Base-by-base conservation (phyloP, 2,113 vertebrate species). In the Alouatta palliata region DNA sequence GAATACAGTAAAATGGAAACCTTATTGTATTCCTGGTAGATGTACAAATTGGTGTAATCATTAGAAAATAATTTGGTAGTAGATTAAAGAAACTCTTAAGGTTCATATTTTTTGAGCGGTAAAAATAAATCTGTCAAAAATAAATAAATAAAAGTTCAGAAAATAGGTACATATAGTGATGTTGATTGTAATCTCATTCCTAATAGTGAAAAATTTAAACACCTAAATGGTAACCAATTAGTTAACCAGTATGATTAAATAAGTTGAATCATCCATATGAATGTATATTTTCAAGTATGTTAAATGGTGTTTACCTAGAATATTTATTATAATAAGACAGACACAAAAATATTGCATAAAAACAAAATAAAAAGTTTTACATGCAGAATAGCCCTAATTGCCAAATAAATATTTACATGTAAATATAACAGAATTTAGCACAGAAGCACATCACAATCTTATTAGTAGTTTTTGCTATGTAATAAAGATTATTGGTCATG, bases 291-390 rank as follows among this genome's bases (percentile, higher is more conserved):
- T 87, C 0, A 66, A 84, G 40, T 17, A 61, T 13, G 70, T 66
- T 92, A 81, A 75, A 76, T 37, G 13, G 19, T 35, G 40, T 52
- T 77, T 94, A 73, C 17, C 25, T 86, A 58, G 47, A 84, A 81
- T 86, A 81, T 61, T 92, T 61, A 58, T 45, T 70, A 40, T 49
- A 92, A 64, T 95, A 88, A 91, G 91, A 32, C 43, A 61, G 23
- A 80, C 52, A 91, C 14, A 89, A 40, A 90, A 86, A 58, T 17
- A 47, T 16, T 49, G n/a, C 13, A 7, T 61, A 32, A 56, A 71
- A 90, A 80, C 16, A 79, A 68, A 64, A 45, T 68, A 76, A 14
- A 56, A 89, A 43, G 10, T 64, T 85, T 86, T 76, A 37, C 49
- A 19, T n/a, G 21, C 7, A 82, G 19, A 81, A 56, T 93, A 79